A percentile compares a stretch with the other conserved stretches of the same genome.
Conservation (phyloP, 2,888 invertebrate genomes). For the Apotomis capreana region DNA sequence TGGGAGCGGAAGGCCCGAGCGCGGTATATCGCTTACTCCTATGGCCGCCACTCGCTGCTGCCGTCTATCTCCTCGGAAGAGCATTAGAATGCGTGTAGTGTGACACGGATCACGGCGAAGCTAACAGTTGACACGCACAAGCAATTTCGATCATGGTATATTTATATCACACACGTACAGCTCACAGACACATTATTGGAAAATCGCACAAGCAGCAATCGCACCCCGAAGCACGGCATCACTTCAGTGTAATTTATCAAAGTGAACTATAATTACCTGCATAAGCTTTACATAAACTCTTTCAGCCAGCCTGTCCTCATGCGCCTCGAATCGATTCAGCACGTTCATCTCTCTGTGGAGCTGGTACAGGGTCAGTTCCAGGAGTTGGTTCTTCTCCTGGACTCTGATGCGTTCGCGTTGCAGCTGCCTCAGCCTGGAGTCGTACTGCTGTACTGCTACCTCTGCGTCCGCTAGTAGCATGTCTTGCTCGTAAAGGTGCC, state of each 20-base stretch:
- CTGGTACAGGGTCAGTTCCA: constrained; percentile 86
- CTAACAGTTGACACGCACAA: no score
- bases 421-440: constrained; percentile 83
- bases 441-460: constrained; percentile 85
- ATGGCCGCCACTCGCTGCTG: no score
- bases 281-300: constrained; percentile 82
- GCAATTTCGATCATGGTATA: no score
- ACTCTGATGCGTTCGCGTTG: constrained; percentile 83
- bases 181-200: no score
- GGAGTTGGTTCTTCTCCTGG: constrained; percentile 79
- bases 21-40: no score
- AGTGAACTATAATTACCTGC: constrained; percentile 59
- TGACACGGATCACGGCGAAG: no score
- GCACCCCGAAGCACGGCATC: no score
- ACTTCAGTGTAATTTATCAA: background rate
- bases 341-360: constrained; percentile 89
- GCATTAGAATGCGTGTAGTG: no score
- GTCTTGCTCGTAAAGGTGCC: constrained; percentile 86
- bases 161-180: no score
- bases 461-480: constrained; percentile 84
- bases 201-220: no score
- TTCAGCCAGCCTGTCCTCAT: constrained; percentile 85
- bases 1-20: no score
- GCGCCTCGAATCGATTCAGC: constrained; percentile 87
- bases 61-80: no score